Evolutionary conservation across 2,888 invertebrate genomes (phyloP), one percentile per base, ranked within the genome.

Genomic region (Tiliacea aurago): DNA sequence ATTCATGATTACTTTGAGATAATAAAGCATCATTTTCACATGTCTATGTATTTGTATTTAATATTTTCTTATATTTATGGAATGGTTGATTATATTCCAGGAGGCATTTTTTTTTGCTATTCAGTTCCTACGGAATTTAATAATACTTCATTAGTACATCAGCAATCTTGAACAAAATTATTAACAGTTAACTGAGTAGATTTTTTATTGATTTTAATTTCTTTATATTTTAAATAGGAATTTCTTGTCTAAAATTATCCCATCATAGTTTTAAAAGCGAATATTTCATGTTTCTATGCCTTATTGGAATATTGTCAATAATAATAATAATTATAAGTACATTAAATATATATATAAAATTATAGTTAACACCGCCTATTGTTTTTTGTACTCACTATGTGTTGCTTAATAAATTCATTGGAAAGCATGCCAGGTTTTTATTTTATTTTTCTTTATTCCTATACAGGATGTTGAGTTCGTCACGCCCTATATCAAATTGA

Each of bases 391-490:
- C 63, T 87, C 89, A 89, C 89, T 76, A 71, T 86, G 88, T 88
- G 88, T 90, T 86, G 89, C 86, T 87, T 85, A 91, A 88, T 91
- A 91, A 91, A 91, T 72, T 77, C 78, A 86, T 86, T 86, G 74
- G 68, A 90, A 89, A 85, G 82, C 81, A 88, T 86, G 70, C 13
- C 2, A 66, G n/a, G 55, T 55, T 63, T 76, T 73, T 70, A 73
- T 56, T 84, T 75, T 78, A 37, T 71, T 72, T 61, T 68, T 56
- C 3, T 53, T 53, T 55, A 1, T 15, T 65, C 53, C 59, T 51
- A 59, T 49, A 15, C 15, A 7, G 1, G 3, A 51, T 62, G 1
- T 28, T n/a, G 9, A 13, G 11, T 18, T 61, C 18, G 7, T 13
- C 23, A 18, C n/a, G 11, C 4, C 13, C 45, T 55, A 20, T 20